Base-by-base conservation (phyloP, 2,113 vertebrate genomes). In the Pomatostomus ruficeps region DNA sequence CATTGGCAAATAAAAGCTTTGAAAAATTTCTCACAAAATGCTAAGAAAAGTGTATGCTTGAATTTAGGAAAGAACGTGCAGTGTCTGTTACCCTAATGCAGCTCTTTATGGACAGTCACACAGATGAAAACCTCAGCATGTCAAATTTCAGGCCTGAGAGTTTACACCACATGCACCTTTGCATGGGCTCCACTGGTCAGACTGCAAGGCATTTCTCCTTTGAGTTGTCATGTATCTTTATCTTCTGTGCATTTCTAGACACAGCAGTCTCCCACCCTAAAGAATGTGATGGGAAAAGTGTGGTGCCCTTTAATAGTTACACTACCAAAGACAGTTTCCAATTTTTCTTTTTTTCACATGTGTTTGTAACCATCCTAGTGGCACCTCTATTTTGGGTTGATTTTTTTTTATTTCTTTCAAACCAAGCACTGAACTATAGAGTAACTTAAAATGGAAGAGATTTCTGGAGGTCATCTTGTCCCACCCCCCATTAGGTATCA, bases 1-100 rank as follows among this genome's bases (percentile, higher is more conserved):
- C 77, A 76, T 11, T 91, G 38, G 12, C 59, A 95, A 91, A 74
- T 40, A 33, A 85, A 96, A 93, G 35, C 45, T 88, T 91, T 94
- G 51, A 81, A 95, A 92, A 86, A 42, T 24, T 59, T 51, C 49
- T 88, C 36, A 74, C 19, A 72, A 94, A 83, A 80, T 45, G 31
- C 43, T 55, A 42, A 38, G 57, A 48, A 48, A 65, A 35, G 10
- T 11, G 8, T 74, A 70, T 63, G 40, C 24, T 83, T 59, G 49
- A 40, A 58, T 73, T 86, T 94, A 83, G 58, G 67, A 76, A 92
- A 79, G 35, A 82, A 26, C 26, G 12, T 68, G 19, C 25, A 4
- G 21, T 54, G 22, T 8, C 67, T 89, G 7, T 73, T 49, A 46
- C 36, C 31, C 35, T 88, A n/a, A 26, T 22, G 12, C 35, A 95